phyloP scores from a whole-genome alignment of 2,113 vertebrate genomes.

The Sebastes schlegelii region DNA sequence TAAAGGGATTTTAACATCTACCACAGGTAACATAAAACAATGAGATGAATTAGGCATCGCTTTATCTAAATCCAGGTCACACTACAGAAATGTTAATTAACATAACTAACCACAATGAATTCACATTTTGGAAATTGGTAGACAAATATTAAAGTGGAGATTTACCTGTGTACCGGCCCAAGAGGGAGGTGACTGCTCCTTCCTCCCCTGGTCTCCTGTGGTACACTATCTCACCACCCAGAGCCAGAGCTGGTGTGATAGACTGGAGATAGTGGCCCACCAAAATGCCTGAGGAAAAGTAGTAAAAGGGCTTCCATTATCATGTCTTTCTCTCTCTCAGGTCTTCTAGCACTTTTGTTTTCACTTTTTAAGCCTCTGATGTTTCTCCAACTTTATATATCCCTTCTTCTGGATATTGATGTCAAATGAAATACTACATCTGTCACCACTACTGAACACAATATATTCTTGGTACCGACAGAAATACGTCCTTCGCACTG shows the following conservation, averaged over 20 bases:
- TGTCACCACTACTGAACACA: too few species aligned
- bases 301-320: neutral
- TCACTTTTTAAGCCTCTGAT: too few species aligned
- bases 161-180: slow-evolving; percentile 90
- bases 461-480: too few species aligned
- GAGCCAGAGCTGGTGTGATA: slow-evolving; percentile 86
- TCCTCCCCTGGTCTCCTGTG: slow-evolving; percentile 92
- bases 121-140: too few species aligned
- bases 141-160: neutral
- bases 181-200: slow-evolving; percentile 88
- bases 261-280: slow-evolving; percentile 93
- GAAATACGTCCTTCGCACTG: too few species aligned
- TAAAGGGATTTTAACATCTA: neutral
- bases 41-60: neutral
- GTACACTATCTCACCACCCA: slow-evolving; percentile 92
- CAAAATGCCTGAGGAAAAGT: slow-evolving; percentile 84
- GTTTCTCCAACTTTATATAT: too few species aligned
- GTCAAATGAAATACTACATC: too few species aligned
- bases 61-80: neutral
- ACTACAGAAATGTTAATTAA: neutral
- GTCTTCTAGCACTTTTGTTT: too few species aligned
- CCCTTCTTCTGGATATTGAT: too few species aligned
- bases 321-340: too few species aligned
- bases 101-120: neutral
- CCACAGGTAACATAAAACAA: neutral